phyloP scores from a whole-genome alignment of 2,797 vertebrate genomes.

The Rhodeus uyekii region DNA sequence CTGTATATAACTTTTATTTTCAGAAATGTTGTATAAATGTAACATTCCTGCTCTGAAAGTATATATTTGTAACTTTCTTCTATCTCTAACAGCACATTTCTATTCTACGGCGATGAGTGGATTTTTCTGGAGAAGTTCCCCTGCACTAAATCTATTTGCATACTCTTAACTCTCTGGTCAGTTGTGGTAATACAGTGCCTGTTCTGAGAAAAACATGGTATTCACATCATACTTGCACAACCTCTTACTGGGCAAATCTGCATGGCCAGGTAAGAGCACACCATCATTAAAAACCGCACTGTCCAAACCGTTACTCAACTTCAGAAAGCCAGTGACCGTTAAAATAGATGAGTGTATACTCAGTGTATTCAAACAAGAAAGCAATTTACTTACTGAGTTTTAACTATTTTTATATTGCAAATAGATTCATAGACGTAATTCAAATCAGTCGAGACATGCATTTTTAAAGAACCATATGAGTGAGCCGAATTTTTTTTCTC shows the following conservation, averaged over 20 bases:
- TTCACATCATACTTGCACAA: not conserved
- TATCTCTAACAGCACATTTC: conserved; percentile 1
- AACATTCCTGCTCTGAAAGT: not conserved
- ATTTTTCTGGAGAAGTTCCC: not conserved
- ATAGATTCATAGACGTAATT: not conserved
- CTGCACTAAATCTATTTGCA: not conserved
- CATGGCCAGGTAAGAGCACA: conserved; percentile 16
- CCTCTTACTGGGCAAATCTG: not conserved
- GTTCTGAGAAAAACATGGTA: conserved; percentile 25
- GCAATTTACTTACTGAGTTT: not conserved
- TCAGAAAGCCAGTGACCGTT: not conserved
- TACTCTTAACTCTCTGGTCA: not conserved
- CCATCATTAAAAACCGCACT: not conserved
- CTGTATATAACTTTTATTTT: not conserved
- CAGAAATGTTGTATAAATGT: not conserved
- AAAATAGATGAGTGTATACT: not conserved
- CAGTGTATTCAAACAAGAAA: not conserved
- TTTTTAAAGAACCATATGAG: not conserved
- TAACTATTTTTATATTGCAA: conserved; percentile 9
- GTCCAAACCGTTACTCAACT: not conserved
- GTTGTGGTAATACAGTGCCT: not conserved
- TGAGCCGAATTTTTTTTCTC: not conserved
- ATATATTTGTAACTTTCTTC: not conserved
- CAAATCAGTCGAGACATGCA: not conserved
- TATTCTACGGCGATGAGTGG: not conserved